Evolutionary conservation across 2,113 vertebrate species (phyloP), one percentile per base, ranked within the genome.

Genomic region (Lota lota): DNA sequence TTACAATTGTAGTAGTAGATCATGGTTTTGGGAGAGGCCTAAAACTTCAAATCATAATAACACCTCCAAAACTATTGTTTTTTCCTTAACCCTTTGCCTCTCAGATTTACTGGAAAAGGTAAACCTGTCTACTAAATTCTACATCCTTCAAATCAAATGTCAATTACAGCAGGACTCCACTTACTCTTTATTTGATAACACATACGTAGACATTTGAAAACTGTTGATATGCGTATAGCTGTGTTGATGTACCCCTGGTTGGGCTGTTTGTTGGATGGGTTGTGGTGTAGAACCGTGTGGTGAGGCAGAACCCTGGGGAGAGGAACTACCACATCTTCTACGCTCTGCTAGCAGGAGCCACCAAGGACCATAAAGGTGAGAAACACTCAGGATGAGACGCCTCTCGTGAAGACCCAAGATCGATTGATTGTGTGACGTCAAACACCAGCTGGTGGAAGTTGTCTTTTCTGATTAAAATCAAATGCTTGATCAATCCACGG

Each of bases 251-350:
- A n/a, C 15, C n/a, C 15, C 8, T 56, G 53, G 19, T 17, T 57
- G 16, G 18, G 20, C 51, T 53, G 18, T 75, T 69, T 77, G 59
- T 17, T 74, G 20, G 15, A 24, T 64, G 68, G 50, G 63, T 80
- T 79, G 75, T 69, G 51, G 84, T 90, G 56, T 85, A 97, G 95
- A 97, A 95, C 75, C 94, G 95, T 51, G 95, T 97, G 74, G 95
- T 95, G 8, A 91, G 95, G 69, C 95, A 96, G 87, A 95, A 95
- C 77, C 94, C 93, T 0, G 94, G 94, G 61, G 95, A 96, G 88
- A 84, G 95, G 75, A 97, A 95, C 85, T 97, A 94, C 80, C 95
- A 97, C 87, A 94, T 96, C 74, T 97, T 97, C 87, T 96, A 97
- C 22, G 94, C 94, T 75, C 86, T 97, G 54, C 88, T 96, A 72